Percentiles rank a stretch among this genome's conserved stretches.
phyloP scores from a whole-genome alignment of 2,113 vertebrate species.

The Ancistrus triradiatus region DNA sequence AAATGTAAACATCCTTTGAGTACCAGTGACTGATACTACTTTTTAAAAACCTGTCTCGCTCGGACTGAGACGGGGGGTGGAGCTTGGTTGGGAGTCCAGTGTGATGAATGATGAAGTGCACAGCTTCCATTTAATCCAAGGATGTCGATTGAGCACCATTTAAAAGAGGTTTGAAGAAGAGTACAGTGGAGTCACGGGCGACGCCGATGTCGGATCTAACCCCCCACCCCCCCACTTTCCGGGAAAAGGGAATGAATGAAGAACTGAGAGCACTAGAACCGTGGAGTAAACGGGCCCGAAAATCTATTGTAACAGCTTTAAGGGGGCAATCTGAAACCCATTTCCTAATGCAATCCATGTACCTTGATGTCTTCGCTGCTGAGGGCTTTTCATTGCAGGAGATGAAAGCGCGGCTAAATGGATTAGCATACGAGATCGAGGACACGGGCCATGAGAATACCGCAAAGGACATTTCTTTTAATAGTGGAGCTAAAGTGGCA shows the following conservation, averaged over 20 bases:
- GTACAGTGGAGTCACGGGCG: neutral
- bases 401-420: neutral
- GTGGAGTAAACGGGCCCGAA: constrained; percentile 1
- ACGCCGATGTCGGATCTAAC: neutral
- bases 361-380: constrained; percentile 1
- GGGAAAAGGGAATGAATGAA: neutral
- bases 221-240: too few relatives aligned
- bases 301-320: neutral
- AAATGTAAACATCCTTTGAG: constrained; percentile 82
- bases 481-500: neutral
- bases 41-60: constrained; percentile 49
- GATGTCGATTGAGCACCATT: constrained; percentile 44
- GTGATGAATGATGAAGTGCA: constrained; percentile 39
- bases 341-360: constrained; percentile 9
- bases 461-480: neutral
- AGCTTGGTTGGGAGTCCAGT: constrained; percentile 52
- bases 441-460: neutral
- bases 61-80: constrained; percentile 60
- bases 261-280: neutral
- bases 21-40: constrained; percentile 67
- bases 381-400: neutral
- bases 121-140: constrained; percentile 23
- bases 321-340: constrained; percentile 1
- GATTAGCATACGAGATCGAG: constrained; percentile 1
- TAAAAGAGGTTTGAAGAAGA: neutral